Evolutionary conservation across 1,140 invertebrate species (phyloP), one percentile per base, ranked within the genome.

Genomic region (Drosophila busckii): DNA sequence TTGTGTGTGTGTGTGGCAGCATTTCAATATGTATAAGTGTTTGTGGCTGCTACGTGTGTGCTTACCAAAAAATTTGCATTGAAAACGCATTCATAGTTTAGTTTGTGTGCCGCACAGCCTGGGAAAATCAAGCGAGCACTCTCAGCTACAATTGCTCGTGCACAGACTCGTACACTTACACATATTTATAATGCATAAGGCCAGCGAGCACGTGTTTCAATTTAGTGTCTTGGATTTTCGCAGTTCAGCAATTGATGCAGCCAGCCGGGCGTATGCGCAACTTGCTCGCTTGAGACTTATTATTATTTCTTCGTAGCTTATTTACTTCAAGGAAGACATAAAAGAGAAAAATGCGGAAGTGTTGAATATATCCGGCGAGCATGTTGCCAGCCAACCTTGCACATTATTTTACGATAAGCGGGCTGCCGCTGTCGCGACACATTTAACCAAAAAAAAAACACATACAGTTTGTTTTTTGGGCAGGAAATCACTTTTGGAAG

Each of bases 331-430:
- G 75, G 76, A 82, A 82, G 76, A 75, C 75, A 82, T 82, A 76
- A 75, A 67, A n/a, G n/a, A n/a, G n/a, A n/a, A n/a, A 75, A 54
- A 22, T 55, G 70, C 65, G 75, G 75, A 82, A 83, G 44, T 78
- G 65, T 67, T 75, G 56, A 67, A 67, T 70, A 75, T 75, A 70
- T 44, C 44, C 56, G 61, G 56, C 65, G 63, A 70, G 65, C 65
- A 66, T 56, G 4, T 19, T 20, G 5, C 12, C 19, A 12, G 1
- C 20, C 40, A 28, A 26, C 13, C 16, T 13, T 26, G n/a, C 35
- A 15, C 23, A 31, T 50, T 19, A 52, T 45, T 38, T 5, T 8
- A 16, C 38, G 66, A 78, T 76, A 78, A 78, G 66, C 66, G 49
- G 31, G 66, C 66, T 45, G 31, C 16, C 55, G 12, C 31, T 44